phyloP scores from a whole-genome alignment of 92 coral and sea anemone genomes.

The Parazoanthus atlanticus region DNA sequence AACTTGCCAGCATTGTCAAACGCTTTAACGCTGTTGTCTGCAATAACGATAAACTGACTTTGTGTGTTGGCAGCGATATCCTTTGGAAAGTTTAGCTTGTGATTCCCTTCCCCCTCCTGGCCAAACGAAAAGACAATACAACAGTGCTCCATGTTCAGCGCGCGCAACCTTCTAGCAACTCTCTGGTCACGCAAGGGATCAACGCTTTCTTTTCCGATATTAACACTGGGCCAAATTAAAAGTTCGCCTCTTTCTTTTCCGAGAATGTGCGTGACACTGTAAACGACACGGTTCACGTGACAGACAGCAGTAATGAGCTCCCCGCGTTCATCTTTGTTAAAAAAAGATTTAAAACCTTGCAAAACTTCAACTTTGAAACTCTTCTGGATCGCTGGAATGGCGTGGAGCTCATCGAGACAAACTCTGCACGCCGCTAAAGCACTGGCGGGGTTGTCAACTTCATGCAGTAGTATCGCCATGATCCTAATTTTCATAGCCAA shows the following conservation, averaged over 20 bases:
- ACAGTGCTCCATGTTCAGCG: background rate
- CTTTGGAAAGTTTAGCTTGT: background rate
- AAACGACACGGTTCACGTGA: constrained; percentile 39
- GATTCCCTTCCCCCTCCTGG: constrained; percentile 7
- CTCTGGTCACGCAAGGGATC: constrained; percentile 32
- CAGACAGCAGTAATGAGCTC: constrained; percentile 38
- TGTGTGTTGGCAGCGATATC: too few species aligned
- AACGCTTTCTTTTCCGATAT: background rate
- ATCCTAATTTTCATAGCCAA: constrained; percentile 57
- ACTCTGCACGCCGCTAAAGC: constrained; percentile 41
- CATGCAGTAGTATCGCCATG: constrained; percentile 62
- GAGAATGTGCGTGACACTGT: constrained; percentile 18
- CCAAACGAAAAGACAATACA: background rate
- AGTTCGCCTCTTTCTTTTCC: background rate
- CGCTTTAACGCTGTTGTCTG: background rate
- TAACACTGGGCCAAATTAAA: constrained; percentile 5
- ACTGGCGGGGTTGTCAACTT: constrained; percentile 31
- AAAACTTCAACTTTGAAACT: constrained; percentile 9
- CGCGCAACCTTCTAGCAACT: background rate
- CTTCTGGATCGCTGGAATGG: constrained; percentile 41
- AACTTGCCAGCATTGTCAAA: constrained; percentile 26
- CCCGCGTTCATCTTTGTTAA: constrained; percentile 42
- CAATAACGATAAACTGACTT: too few species aligned
- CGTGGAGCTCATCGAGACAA: constrained; percentile 51
- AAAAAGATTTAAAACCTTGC: constrained; percentile 1